Evolutionary conservation across 1,140 invertebrate genomes (phyloP).

Genomic region (Ostrea edulis): DNA sequence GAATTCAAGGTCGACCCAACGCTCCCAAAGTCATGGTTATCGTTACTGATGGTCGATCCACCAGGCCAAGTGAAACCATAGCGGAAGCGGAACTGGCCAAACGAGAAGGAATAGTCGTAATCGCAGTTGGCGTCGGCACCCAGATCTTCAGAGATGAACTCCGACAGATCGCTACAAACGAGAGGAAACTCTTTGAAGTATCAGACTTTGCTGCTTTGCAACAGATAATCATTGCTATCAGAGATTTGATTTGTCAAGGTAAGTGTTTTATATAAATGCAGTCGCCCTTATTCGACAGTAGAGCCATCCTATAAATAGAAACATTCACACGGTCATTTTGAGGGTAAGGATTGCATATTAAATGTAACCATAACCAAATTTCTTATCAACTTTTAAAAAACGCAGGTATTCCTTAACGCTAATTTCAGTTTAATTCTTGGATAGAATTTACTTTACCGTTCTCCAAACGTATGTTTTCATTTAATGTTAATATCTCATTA

Average conservation of each 20-base stretch:
- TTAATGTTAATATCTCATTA: not conserved
- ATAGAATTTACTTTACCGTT: too few species aligned
- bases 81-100: constrained; percentile 61
- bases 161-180: constrained; percentile 62
- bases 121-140: constrained; percentile 64
- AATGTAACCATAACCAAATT: too few species aligned
- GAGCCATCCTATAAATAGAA: too few species aligned
- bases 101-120: constrained; percentile 59
- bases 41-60: constrained; percentile 69
- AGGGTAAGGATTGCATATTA: too few species aligned
- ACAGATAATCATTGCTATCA: constrained; percentile 59
- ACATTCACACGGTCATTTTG: too few species aligned
- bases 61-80: constrained; percentile 56
- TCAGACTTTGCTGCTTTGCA: constrained; percentile 63
- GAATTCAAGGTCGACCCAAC: constrained; percentile 48
- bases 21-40: constrained; percentile 66
- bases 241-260: constrained; percentile 69
- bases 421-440: too few species aligned
- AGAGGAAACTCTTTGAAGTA: constrained; percentile 62
- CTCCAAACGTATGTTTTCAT: too few species aligned
- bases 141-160: constrained; percentile 58
- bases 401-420: too few species aligned
- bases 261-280: not conserved
- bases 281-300: not conserved
- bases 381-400: too few species aligned